Evolutionary conservation across 2,797 vertebrate genomes (phyloP).

Genomic region (Diceros bicornis): DNA sequence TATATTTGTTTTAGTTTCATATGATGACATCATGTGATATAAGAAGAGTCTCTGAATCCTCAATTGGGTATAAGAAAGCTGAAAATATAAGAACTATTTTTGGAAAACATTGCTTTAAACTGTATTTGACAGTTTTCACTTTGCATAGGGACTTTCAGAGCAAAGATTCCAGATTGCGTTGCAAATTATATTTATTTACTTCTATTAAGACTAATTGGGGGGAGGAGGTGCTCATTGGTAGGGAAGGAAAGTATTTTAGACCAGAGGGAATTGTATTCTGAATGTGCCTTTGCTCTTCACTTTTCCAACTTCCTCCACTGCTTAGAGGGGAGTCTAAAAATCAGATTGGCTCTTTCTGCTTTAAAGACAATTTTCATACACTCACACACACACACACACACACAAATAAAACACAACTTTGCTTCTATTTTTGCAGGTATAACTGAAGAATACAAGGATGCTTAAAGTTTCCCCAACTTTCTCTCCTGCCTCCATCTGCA

Average conservation of each 20-base stretch:
- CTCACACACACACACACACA: background rate
- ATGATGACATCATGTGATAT: background rate
- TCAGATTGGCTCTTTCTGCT: background rate
- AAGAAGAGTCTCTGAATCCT: background rate
- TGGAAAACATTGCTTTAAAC: slow-evolving; percentile 61
- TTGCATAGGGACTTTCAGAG: slow-evolving; percentile 53
- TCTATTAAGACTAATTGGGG: slow-evolving; percentile 59
- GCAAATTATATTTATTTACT: slow-evolving; percentile 79
- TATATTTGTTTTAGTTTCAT: background rate
- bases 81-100: slow-evolving; percentile 50
- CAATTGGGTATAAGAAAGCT: background rate
- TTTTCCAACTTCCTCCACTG: background rate
- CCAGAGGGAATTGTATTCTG: background rate
- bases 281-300: background rate
- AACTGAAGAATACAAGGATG: background rate
- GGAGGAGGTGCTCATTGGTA: background rate
- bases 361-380: slow-evolving; percentile 6
- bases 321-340: slow-evolving; percentile 18
- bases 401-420: background rate
- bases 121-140: slow-evolving; percentile 54
- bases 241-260: slow-evolving; percentile 2
- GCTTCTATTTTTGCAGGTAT: background rate
- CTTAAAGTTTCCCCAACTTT: background rate
- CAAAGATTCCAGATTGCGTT: slow-evolving; percentile 67
- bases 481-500: slow-evolving; percentile 45